A percentile compares a stretch with the other conserved stretches of the same genome.
Evolutionary conservation across 64 coral and sea anemone species (phyloP).

Genomic region (Porites australiensis): DNA sequence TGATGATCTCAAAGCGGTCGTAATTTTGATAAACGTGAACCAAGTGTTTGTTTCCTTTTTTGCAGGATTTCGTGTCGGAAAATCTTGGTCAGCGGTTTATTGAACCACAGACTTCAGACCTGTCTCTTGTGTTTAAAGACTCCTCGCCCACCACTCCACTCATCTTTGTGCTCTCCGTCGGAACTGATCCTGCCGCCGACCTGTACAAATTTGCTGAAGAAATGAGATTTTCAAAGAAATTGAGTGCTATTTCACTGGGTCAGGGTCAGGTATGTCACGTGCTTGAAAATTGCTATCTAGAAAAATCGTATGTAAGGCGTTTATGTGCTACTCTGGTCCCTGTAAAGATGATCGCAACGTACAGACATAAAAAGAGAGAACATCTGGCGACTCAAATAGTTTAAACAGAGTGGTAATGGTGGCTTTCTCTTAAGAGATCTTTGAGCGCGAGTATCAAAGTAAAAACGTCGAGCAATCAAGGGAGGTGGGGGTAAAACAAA

Average conservation of each 20-base stretch:
- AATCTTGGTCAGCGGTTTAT: constrained; percentile 98
- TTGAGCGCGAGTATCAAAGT: too few relatives aligned
- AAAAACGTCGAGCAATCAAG: too few relatives aligned
- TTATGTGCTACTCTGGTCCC: too few relatives aligned
- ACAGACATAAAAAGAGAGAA: too few relatives aligned
- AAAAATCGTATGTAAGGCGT: too few relatives aligned
- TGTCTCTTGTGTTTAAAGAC: constrained; percentile 98
- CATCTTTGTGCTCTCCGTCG: constrained; percentile 95
- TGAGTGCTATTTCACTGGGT: constrained; percentile 93
- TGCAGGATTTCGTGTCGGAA: constrained; percentile 89
- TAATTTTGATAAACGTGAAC: not conserved
- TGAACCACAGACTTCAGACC: constrained; percentile 96
- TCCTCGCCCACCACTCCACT: constrained; percentile 92
- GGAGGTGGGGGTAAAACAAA: too few relatives aligned
- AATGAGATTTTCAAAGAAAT: constrained; percentile 98
- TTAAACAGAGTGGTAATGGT: too few relatives aligned
- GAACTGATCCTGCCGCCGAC: constrained; percentile 97
- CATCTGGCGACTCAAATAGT: too few relatives aligned
- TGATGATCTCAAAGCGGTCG: too few relatives aligned
- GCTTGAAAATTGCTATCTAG: too few relatives aligned
- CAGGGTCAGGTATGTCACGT: constrained; percentile 87
- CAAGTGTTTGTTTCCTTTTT: not conserved
- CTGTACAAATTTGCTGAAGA: constrained; percentile 99
- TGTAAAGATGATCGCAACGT: too few relatives aligned
- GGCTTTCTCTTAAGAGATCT: too few relatives aligned